A percentile compares a stretch with the other conserved stretches of the same genome.
phyloP scores from a whole-genome alignment of 2,113 vertebrate species.

The Pelodiscus sinensis region DNA sequence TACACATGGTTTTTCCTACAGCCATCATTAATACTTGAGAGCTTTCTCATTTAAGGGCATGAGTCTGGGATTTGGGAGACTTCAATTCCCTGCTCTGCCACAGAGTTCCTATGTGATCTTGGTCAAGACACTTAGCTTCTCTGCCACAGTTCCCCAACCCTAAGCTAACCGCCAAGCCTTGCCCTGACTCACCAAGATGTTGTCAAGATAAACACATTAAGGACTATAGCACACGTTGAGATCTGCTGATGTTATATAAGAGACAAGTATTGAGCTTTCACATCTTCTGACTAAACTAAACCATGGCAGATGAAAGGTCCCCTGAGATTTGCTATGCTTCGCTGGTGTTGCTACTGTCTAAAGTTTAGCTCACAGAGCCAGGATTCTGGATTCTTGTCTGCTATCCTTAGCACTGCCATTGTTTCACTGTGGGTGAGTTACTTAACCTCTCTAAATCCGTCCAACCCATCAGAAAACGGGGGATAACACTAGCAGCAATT shows the following conservation, averaged over 20 bases:
- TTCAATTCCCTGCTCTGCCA: not conserved
- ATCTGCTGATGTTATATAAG: not conserved
- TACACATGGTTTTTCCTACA: not conserved
- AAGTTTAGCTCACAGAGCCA: not conserved
- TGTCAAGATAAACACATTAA: no score
- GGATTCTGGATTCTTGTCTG: not conserved
- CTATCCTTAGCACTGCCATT: not conserved
- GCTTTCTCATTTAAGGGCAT: not conserved
- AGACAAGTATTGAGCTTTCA: not conserved
- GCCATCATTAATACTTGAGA: not conserved
- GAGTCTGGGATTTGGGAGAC: not conserved
- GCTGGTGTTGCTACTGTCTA: not conserved
- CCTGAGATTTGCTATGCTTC: not conserved
- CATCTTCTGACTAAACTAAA: not conserved
- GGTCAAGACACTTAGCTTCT: no score
- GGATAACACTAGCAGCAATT: not conserved
- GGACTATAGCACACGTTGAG: no score
- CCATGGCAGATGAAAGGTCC: accelerated
- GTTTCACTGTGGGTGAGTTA: not conserved
- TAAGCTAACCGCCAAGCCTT: no score
- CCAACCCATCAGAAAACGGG: not conserved
- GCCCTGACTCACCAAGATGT: no score
- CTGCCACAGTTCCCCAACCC: no score
- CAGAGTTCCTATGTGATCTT: no score
- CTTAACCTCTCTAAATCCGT: not conserved